Conservation (phyloP, 2,113 vertebrate species). For the Daboia siamensis region DNA sequence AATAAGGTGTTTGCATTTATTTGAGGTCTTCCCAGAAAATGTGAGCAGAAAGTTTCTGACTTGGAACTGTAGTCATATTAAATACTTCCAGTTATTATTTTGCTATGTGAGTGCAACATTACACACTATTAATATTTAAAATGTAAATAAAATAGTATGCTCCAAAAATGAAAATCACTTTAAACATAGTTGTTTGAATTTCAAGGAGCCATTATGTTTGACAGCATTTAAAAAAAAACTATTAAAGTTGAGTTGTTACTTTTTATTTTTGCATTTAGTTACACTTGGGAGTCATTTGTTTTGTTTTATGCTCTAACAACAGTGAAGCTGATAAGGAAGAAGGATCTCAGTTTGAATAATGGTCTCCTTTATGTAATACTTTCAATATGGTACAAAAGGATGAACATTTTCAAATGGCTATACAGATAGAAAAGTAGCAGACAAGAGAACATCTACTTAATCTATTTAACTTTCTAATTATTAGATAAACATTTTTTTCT, state of each 20-base stretch:
- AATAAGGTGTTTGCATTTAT: constrained; percentile 21
- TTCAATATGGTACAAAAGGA: constrained; percentile 59
- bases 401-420: constrained; percentile 64
- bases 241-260: constrained; percentile 81
- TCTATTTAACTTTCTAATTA: constrained; percentile 34
- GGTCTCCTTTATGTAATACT: constrained; percentile 72
- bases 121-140: constrained; percentile 77
- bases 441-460: constrained; percentile 44
- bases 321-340: constrained; percentile 69
- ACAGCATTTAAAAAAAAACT: constrained; percentile 80
- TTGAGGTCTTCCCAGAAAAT: constrained; percentile 6
- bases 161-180: constrained; percentile 77
- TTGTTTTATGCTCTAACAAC: constrained; percentile 72
- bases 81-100: constrained; percentile 54
- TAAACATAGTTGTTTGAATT: constrained; percentile 75
- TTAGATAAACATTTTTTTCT: neutral
- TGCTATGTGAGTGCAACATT: constrained; percentile 56
- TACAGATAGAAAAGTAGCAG: neutral
- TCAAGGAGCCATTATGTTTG: constrained; percentile 78
- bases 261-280: constrained; percentile 84
- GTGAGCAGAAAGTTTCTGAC: constrained; percentile 28
- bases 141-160: constrained; percentile 78
- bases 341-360: constrained; percentile 75
- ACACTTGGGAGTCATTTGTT: constrained; percentile 80
- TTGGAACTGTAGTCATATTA: constrained; percentile 46